Conservation (phyloP, 2,888 invertebrate species). For the Leptopilina drosophilae region DNA sequence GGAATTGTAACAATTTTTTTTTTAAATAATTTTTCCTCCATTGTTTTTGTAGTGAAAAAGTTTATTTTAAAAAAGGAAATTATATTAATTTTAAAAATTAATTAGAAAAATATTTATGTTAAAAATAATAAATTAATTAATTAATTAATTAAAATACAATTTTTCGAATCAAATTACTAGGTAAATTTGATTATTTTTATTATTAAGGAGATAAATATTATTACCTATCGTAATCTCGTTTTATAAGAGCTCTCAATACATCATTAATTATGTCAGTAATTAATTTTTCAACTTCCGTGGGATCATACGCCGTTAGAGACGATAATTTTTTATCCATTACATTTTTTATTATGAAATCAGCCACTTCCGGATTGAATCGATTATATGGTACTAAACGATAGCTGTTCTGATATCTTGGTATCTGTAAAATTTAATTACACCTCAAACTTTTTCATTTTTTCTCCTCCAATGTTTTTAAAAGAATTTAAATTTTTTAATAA, state of each 20-base stretch:
- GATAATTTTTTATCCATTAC: constrained; percentile 54
- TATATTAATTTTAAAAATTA: no score
- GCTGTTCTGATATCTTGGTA: constrained; percentile 60
- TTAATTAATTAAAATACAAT: no score
- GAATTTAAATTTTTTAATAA: background rate
- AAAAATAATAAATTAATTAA: no score
- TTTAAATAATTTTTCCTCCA: no score
- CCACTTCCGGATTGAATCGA: constrained; percentile 46
- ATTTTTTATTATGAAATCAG: constrained; percentile 53
- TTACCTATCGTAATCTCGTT: constrained; percentile 60
- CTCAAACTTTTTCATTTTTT: background rate
- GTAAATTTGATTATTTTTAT: no score
- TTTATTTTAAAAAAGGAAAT: no score
- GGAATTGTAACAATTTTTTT: no score
- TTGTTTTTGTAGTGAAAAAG: no score
- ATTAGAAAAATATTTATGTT: no score
- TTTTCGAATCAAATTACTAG: no score
- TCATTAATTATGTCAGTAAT: constrained; percentile 55
- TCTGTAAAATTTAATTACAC: constrained; percentile 43
- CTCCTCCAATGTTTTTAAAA: no score
- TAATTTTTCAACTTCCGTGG: constrained; percentile 51
- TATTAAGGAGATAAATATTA: background rate
- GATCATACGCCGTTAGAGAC: constrained; percentile 52
- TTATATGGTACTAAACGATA: constrained; percentile 57
- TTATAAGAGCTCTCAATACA: constrained; percentile 53